Evolutionary conservation across 2,113 vertebrate species (phyloP), one percentile per base, ranked within the genome.

Genomic region (Prietella phreatophila): DNA sequence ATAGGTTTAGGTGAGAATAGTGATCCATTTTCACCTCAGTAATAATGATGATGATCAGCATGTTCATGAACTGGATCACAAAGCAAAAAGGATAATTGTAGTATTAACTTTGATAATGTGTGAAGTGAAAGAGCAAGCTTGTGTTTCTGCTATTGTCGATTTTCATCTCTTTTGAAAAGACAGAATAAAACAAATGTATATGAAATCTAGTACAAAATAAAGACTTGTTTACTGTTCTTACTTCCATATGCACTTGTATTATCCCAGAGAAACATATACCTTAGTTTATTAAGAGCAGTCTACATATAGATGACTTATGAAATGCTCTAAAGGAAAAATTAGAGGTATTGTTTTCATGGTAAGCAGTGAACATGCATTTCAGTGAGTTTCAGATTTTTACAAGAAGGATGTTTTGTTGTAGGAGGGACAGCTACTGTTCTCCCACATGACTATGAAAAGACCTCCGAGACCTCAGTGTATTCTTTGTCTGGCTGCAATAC

Each of bases 401-500:
- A 82, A 55, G 27, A 80, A 39, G 82, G 69, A 83, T 83, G 85
- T 58, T 82, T 73, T 76, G n/a, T 19, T 82, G 50, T 83, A 89
- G 90, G 90, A 87, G 89, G 89, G 67, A 86, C 86, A 78, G 63
- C 63, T 86, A 84, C 91, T 90, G 88, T 87, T 91, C 91, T 92
- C 60, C 91, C 85, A 84, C 89, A 93, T 94, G 93, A 95, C 94
- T 95, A 94, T 95, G 94, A 95, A 95, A 89, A 93, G 92, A 67
- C 83, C 81, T 82, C 42, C 20, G 82, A 79, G 87, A 91, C 85
- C 76, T 79, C 47, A 88, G 91, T 84, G 92, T 93, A 94, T 95
- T 95, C 93, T 89, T 76, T 83, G 95, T 95, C 95, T 96, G 95
- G 94, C 89, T 91, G 91, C 90, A 95, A 95, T 95, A 95, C 93